Conservation (phyloP, 2,888 invertebrate genomes). For the Orthosia incerta region DNA sequence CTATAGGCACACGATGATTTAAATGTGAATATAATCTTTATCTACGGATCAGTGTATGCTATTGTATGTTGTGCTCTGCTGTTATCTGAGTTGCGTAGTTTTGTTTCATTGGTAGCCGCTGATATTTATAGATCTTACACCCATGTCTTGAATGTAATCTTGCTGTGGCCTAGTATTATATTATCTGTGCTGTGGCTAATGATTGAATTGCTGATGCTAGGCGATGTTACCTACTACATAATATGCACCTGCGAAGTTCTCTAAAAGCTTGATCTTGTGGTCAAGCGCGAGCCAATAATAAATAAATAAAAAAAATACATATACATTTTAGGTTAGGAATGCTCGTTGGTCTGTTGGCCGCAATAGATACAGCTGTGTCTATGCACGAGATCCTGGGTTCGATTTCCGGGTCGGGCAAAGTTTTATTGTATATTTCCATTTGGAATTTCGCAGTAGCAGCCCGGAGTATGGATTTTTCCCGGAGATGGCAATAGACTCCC, state of each 20-base stretch:
- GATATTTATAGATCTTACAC: neutral
- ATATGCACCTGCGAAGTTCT: neutral
- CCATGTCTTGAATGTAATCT: neutral
- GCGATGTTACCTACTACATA: neutral
- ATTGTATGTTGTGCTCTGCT: constrained; percentile 9
- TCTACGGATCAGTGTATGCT: constrained; percentile 18
- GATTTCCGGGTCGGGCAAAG: too few species aligned
- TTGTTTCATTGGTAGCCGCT: neutral
- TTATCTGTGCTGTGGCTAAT: neutral
- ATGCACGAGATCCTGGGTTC: too few species aligned
- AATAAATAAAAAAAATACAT: too few species aligned
- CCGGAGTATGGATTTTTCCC: too few species aligned
- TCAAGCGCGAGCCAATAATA: too few species aligned
- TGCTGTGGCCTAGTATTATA: too few species aligned
- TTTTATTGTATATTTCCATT: too few species aligned
- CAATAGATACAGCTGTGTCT: too few species aligned
- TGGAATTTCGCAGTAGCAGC: too few species aligned
- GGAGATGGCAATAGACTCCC: too few species aligned
- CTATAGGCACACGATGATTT: constrained; percentile 5
- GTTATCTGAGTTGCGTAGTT: neutral
- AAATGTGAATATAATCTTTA: constrained; percentile 40
- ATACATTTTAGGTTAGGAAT: too few species aligned
- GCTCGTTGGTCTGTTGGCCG: too few species aligned
- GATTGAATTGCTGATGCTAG: neutral
- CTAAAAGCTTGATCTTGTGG: neutral